Evolutionary conservation across 2,113 vertebrate genomes (phyloP).

Genomic region (Tupaia tana): DNA sequence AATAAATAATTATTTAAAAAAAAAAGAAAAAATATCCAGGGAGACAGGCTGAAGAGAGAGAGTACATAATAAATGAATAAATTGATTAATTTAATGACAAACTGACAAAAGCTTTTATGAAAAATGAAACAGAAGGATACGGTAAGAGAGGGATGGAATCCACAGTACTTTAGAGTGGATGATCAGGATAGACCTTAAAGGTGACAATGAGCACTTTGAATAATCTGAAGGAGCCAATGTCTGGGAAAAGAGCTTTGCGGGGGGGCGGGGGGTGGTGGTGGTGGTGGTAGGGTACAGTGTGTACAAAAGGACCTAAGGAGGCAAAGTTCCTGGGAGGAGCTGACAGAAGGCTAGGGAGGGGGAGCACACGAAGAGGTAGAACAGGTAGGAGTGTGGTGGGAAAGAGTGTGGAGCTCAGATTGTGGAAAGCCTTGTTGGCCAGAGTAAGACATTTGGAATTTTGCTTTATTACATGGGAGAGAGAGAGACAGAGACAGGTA

Average conservation of each 20-base stretch:
- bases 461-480: too few species aligned
- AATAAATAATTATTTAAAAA: too few species aligned
- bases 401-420: background rate
- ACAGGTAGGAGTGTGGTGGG: background rate
- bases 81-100: background rate
- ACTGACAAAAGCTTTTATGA: background rate
- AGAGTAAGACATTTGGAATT: background rate
- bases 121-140: slow-evolving; percentile 28
- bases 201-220: background rate
- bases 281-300: background rate
- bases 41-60: background rate
- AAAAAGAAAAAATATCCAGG: too few species aligned
- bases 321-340: background rate
- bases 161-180: background rate
- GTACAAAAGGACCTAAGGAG: background rate
- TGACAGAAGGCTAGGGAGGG: background rate
- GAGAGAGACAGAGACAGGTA: too few species aligned
- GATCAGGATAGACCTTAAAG: background rate
- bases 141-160: background rate
- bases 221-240: background rate
- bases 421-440: background rate
- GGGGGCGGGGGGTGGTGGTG: too few species aligned
- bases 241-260: background rate
- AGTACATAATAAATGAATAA: background rate
- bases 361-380: accelerated